Conservation (phyloP, 2,113 vertebrate species). For the Monopterus albus region DNA sequence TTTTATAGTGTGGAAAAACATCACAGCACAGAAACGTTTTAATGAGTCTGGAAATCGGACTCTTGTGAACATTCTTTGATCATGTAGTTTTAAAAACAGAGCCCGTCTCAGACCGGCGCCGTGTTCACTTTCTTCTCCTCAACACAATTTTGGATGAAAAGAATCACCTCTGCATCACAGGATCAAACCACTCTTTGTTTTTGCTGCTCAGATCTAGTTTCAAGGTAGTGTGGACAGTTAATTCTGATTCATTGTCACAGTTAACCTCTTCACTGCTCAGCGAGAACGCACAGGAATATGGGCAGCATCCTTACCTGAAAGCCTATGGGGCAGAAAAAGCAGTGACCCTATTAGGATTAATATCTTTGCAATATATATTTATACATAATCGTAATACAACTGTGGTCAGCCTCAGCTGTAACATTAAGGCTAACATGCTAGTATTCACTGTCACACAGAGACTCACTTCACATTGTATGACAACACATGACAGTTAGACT, state of each 20-base stretch:
- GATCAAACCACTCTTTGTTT: background rate
- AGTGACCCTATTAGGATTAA: background rate
- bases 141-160: background rate
- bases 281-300: background rate
- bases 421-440: too few species aligned
- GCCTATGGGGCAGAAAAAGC: background rate
- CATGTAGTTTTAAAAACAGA: constrained; percentile 22
- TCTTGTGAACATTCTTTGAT: constrained; percentile 7
- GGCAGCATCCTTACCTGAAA: background rate
- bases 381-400: too few species aligned
- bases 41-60: constrained; percentile 34
- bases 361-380: too few species aligned
- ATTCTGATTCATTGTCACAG: background rate
- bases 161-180: background rate
- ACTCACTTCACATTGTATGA: too few species aligned
- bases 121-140: constrained; percentile 5
- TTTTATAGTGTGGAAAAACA: background rate
- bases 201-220: background rate
- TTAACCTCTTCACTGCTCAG: background rate
- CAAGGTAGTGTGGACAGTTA: background rate
- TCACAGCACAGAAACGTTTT: constrained; percentile 2
- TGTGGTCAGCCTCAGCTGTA: background rate
- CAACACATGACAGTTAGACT: too few species aligned
- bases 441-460: too few species aligned
- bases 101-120: constrained; percentile 1